Base-by-base conservation (phyloP, 2,113 vertebrate genomes). In the Origma solitaria region DNA sequence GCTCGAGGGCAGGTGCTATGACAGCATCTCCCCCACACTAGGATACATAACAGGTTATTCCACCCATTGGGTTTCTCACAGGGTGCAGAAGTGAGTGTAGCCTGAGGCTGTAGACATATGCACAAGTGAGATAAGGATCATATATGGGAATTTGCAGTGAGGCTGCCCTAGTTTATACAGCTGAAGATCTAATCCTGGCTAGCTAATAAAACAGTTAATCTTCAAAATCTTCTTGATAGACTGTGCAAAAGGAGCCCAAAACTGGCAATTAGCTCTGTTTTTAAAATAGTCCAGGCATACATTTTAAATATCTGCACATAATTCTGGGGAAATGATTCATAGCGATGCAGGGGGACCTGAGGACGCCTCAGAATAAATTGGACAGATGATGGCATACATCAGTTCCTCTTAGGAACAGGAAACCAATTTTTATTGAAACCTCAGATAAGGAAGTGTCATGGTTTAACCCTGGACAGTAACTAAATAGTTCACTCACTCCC, bases 261-360 rank as follows among this genome's bases (percentile, higher is more conserved):
- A 49, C 25, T 69, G 78, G 42, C 65, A 91, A 88, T 92, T 92
- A 93, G 5, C 28, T 89, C 40, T 19, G 17, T 31, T 86, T 90
- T 84, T 90, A 16, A 87, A 90, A 75, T 81, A 86, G 0, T 5
- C 10, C 47, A 61, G 65, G 51, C 4, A 4, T 27, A 47, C 51
- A 83, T 83, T 86, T 90, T 70, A 81, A 93, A 90, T 88, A 86
- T 50, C 64, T 3, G 6, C 54, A 47, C 15, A 44, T 81, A 83
- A 93, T 86, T 66, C 50, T 71, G 45, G 68, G 87, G 60, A 96
- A 95, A 75, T 83, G 88, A 93, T 90, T 95, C 82, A 83, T 31
- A 73, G n/a, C 0, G 0, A 70, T 86, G 58, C 69, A 92, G 68
- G 84, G 90, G 87, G 89, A 87, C 31, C 81, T 61, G 64, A 92